A percentile compares a stretch with the other conserved stretches of the same genome.
These are phyloP conservation scores for Drosophila mettleri DNA, from an alignment of 2,888 invertebrate genomes.

Conservation along the genomic window DNA sequence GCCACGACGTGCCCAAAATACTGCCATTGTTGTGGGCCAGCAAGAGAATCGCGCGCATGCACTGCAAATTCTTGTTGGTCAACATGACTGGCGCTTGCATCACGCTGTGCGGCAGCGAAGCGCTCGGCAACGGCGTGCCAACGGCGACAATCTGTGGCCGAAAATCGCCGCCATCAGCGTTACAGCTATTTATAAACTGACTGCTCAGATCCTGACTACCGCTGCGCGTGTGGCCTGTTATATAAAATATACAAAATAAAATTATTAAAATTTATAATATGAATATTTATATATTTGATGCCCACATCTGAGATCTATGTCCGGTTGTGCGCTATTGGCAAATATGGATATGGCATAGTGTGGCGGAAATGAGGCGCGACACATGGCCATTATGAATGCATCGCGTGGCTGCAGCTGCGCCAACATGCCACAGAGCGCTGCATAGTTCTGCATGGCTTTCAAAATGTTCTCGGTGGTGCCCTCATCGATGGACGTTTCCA, in stretches of 20 bases:
- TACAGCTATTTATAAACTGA: conserved; percentile 85
- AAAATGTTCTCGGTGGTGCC: conserved; percentile 95
- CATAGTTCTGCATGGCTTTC: conserved; percentile 95
- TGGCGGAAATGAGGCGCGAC: conserved; percentile 97
- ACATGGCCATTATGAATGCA: conserved; percentile 97
- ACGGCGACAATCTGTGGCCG: conserved; percentile 98
- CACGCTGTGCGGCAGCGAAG: conserved; percentile 90
- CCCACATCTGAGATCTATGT: conserved; percentile 85
- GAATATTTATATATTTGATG: not conserved
- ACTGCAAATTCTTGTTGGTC: conserved; percentile 98
- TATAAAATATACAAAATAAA: conserved; percentile 3
- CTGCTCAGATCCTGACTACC: conserved; percentile 86
- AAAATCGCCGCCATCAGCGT: conserved; percentile 89
- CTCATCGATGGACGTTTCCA: conserved; percentile 98
- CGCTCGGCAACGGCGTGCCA: conserved; percentile 96
- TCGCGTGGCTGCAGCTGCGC: conserved; percentile 92
- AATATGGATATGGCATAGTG: conserved; percentile 96
- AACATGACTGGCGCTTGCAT: conserved; percentile 92
- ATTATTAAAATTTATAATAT: not conserved
- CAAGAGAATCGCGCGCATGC: conserved; percentile 95
- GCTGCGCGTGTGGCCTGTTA: conserved; percentile 85
- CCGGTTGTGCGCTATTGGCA: conserved; percentile 87
- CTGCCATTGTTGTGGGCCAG: conserved; percentile 97
- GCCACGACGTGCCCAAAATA: conserved; percentile 97
- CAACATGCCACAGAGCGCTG: conserved; percentile 94